Evolutionary conservation across 2,888 invertebrate genomes (phyloP).

Genomic region (Trichacis sp.): DNA sequence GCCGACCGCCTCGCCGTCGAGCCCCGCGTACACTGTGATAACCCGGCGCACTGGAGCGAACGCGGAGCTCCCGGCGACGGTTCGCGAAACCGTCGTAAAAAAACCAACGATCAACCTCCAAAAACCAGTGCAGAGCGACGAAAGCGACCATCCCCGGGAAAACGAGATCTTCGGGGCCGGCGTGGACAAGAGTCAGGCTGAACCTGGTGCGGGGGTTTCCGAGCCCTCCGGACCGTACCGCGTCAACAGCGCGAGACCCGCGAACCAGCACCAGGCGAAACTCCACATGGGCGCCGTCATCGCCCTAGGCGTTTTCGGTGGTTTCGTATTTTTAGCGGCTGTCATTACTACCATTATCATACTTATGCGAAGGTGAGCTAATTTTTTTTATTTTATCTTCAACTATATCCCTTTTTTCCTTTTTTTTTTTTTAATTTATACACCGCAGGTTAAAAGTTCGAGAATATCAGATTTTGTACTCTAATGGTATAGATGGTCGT

Average conservation of each 20-base stretch:
- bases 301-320: conserved; percentile 91
- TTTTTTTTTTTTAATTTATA: too few species aligned
- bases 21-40: conserved; percentile 16
- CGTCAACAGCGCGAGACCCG: conserved; percentile 59
- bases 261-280: conserved; percentile 71
- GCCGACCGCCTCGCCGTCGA: conserved; percentile 44
- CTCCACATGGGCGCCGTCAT: conserved; percentile 89
- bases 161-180: conserved; percentile 78
- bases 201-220: conserved; percentile 59
- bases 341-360: conserved; percentile 91
- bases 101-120: conserved; percentile 59
- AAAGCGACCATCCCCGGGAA: conserved; percentile 80
- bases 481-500: too few species aligned
- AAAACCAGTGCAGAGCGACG: conserved; percentile 59
- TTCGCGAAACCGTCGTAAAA: conserved; percentile 58
- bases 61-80: conserved; percentile 60
- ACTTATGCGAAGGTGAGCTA: conserved; percentile 84
- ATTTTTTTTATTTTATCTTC: neutral
- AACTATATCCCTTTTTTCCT: too few species aligned
- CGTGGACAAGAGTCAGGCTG: conserved; percentile 63
- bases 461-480: too few species aligned
- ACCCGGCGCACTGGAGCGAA: conserved; percentile 36
- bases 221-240: conserved; percentile 74
- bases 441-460: too few species aligned
- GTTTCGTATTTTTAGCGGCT: conserved; percentile 88